Base-by-base conservation (phyloP, 2,797 vertebrate genomes). In the Acrossocheilus wenchowensis region DNA sequence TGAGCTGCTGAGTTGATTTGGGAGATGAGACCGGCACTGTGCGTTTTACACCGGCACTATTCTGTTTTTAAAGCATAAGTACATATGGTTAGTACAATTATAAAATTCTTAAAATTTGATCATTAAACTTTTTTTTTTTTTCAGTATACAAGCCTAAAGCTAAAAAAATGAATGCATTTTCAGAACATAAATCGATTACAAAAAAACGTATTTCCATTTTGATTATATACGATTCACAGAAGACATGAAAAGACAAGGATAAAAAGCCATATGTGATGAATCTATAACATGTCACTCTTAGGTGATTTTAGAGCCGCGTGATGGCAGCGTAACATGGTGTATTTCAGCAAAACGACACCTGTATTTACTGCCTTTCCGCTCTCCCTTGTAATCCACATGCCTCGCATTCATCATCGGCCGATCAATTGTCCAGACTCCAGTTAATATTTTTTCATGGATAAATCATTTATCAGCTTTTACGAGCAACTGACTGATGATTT, bases 371-470 rank as follows among this genome's bases (percentile, higher is more conserved):
- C 84, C 85, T 82, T 87, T 83, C 78, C 45, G 45, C 87, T 89
- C 88, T 89, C 86, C 90, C 75, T 89, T 89, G 87, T 88, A 90
- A 92, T 92, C 88, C 86, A 87, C 82, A 82, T 52, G 73, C 84
- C 88, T 83, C 74, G 66, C 91, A 91, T 92, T 92, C 89, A 92
- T 92, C 91, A 93, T 89, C 82, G 48, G 75, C 85, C 86, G 86
- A 93, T 93, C 92, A 92, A 93, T 93, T 88, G 91, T 91, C 90
- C 88, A 88, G 88, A 89, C 89, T 89, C 86, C 88, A 92, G 88
- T 91, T 91, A 90, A 92, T 92, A 91, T 93, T 91, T 92, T 92
- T 91, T 91, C 92, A 90, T 90, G 89, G 90, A 92, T 90, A 89
- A 92, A 91, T 89, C 89, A 92, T 93, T 90, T 92, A 91, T 92